phyloP scores from a whole-genome alignment of 2,888 invertebrate genomes.

The Lycocerus yunnanus region DNA sequence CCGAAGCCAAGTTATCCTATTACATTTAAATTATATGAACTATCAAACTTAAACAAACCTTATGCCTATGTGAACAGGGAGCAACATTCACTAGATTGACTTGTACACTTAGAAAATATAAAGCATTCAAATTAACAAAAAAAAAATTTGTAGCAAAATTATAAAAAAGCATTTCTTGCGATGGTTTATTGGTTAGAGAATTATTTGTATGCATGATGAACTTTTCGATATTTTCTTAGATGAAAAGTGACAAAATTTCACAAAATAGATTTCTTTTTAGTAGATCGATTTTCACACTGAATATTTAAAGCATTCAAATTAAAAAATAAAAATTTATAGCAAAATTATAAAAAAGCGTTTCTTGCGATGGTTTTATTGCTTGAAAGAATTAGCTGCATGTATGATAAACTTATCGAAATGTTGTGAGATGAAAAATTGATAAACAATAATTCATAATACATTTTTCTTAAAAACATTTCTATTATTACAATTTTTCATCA shows the following conservation, averaged over 20 bases:
- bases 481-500: neutral
- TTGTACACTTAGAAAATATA: neutral
- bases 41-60: neutral
- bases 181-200: neutral
- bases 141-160: neutral
- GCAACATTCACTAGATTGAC: neutral
- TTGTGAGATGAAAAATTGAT: neutral
- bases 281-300: neutral
- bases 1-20: slow-evolving; percentile 28
- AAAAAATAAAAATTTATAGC: neutral
- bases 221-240: neutral
- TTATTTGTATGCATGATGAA: neutral
- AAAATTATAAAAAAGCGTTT: neutral
- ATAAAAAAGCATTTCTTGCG: neutral
- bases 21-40: slow-evolving; percentile 17
- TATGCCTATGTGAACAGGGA: neutral
- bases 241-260: too few relatives aligned
- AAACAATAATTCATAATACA: neutral
- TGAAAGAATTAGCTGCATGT: neutral
- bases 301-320: neutral
- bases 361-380: neutral
- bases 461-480: too few relatives aligned
- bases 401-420: neutral
- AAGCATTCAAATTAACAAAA: neutral
- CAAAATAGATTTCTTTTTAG: too few relatives aligned